These are phyloP conservation scores for Pterostichus madidus DNA, from an alignment of 2,888 invertebrate species.

Conservation along the genomic window DNA sequence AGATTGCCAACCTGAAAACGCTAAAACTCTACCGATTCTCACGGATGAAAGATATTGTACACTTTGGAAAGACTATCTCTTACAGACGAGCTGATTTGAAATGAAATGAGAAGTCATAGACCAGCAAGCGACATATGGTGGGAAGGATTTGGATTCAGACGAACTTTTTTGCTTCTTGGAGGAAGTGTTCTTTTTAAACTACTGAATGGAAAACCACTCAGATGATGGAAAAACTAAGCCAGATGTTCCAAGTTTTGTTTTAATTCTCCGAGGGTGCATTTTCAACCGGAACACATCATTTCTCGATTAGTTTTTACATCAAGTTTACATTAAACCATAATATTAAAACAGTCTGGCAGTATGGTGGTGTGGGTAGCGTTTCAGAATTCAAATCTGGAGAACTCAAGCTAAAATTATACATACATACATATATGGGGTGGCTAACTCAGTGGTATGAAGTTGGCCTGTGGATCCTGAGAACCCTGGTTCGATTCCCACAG, in stretches of 20 bases:
- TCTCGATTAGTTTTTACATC: background rate
- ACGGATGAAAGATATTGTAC: slow-evolving; percentile 24
- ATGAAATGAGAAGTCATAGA: slow-evolving; percentile 29
- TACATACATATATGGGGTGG: too few species aligned
- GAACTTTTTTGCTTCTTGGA: background rate
- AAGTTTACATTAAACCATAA: too few species aligned
- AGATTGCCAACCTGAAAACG: background rate
- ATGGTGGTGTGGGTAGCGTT: too few species aligned
- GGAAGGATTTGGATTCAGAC: background rate
- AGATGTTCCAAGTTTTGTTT: slow-evolving; percentile 15
- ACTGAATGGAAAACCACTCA: slow-evolving; percentile 20
- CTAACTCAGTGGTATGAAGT: too few species aligned
- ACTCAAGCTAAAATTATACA: too few species aligned
- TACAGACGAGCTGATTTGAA: slow-evolving; percentile 1
- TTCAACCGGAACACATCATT: background rate
- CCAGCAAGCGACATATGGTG: background rate
- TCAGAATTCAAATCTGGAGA: too few species aligned
- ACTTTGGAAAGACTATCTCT: too few species aligned
- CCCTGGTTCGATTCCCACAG: too few species aligned
- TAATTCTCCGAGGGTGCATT: background rate
- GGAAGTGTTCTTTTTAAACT: slow-evolving; percentile 14
- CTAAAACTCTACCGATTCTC: background rate
- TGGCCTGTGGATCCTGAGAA: too few species aligned
- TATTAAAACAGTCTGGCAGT: too few species aligned
- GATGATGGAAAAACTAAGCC: slow-evolving; percentile 6